phyloP scores from a whole-genome alignment of 2,888 invertebrate genomes.

The Melieria omissa region DNA sequence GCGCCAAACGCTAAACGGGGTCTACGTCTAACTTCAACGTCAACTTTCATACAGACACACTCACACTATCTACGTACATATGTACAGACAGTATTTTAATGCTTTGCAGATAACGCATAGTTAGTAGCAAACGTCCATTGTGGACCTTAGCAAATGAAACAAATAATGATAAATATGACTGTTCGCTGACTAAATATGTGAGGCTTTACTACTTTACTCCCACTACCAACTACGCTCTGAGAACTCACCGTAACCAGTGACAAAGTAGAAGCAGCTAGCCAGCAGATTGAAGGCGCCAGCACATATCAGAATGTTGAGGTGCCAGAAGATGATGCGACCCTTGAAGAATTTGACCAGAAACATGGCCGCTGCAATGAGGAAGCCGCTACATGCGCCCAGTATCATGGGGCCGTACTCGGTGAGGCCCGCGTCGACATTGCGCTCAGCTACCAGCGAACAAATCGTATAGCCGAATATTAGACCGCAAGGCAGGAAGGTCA shows the following conservation, averaged over 20 bases:
- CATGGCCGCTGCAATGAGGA: constrained; percentile 50
- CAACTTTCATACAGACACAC: not conserved
- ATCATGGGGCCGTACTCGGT: constrained; percentile 60
- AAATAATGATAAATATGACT: too few relatives aligned
- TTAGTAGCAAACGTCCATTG: too few relatives aligned
- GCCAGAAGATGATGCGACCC: constrained; percentile 59
- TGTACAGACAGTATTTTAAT: not conserved
- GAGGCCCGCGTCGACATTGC: constrained; percentile 46
- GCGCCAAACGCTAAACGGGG: too few relatives aligned
- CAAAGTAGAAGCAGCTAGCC: constrained; percentile 62
- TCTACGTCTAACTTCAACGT: too few relatives aligned
- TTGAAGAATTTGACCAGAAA: constrained; percentile 54
- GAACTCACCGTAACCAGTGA: constrained; percentile 57
- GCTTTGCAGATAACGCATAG: too few relatives aligned
- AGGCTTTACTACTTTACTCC: not conserved
- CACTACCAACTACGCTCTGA: not conserved
- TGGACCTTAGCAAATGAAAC: too few relatives aligned
- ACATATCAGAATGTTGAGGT: constrained; percentile 52
- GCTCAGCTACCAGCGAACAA: constrained; percentile 56
- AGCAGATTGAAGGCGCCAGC: constrained; percentile 55
- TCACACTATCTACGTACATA: constrained; percentile 1
- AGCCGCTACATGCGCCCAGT: constrained; percentile 53
- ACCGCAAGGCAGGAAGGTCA: constrained; percentile 60
- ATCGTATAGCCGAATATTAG: constrained; percentile 61
- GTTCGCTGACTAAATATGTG: too few relatives aligned